Base-by-base conservation (phyloP, 1,140 invertebrate species). In the Daktulosphaira vitifoliae region DNA sequence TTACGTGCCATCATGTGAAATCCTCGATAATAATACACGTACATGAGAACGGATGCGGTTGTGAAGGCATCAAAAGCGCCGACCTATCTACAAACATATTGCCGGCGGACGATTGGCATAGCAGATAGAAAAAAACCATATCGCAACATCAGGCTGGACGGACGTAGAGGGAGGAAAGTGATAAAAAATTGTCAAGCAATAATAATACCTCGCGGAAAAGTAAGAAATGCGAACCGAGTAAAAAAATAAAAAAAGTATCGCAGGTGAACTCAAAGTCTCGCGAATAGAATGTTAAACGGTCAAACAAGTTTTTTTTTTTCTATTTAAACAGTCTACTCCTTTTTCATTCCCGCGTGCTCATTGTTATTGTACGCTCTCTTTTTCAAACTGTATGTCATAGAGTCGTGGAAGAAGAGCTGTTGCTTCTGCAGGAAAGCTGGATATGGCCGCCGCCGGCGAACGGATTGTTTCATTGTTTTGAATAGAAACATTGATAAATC, bases 281-380 rank as follows among this genome's bases (percentile, higher is more conserved):
- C 39, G n/a, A 59, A 46, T 39, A 62, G 56, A 62, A 62, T 62
- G 56, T 62, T 62, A 62, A 62, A 62, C 56, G 56, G 56, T 39
- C 56, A 62, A 48, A 46, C 56, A 39, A 39, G 42, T 62, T 62
- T 62, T 62, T 62, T 46, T 46, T 62, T 42, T 1, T 37, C 6
- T 23, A 11, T 54, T 18, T 53, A 25, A 22, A n/a, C n/a, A n/a
- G n/a, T n/a, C n/a, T 11, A 33, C 29, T 6, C 11, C 16, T 33
- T 1, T 42, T 8, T 20, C 38, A 26, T 16, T 25, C 42, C 0
- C 3, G 16, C n/a, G n/a, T n/a, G n/a, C n/a, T n/a, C n/a, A n/a
- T n/a, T n/a, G n/a, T n/a, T n/a, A n/a, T n/a, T n/a, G n/a, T n/a
- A n/a, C n/a, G n/a, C n/a, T n/a, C 29, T 33, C 29, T 33, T 11